These are phyloP conservation scores for Pimephales promelas DNA, from an alignment of 2,113 vertebrate genomes.

Conservation along the genomic window DNA sequence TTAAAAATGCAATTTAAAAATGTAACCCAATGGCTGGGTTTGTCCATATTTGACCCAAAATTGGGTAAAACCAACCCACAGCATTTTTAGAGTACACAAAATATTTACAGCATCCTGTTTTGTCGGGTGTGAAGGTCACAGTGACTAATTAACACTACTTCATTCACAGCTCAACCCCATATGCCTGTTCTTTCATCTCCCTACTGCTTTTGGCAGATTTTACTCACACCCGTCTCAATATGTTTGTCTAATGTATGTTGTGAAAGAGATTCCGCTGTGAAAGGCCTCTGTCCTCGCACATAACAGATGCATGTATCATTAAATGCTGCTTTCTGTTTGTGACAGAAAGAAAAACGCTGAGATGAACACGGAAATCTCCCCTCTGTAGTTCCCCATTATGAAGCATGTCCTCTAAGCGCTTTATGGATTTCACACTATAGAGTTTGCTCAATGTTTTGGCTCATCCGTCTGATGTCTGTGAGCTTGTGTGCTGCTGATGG, in stretches of 20 bases:
- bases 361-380: background rate
- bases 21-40: too few relatives aligned
- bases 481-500: background rate
- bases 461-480: conserved; percentile 1
- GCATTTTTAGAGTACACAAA: too few relatives aligned
- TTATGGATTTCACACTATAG: conserved; percentile 36
- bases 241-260: background rate
- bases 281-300: conserved; percentile 1
- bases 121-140: background rate
- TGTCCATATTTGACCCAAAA: too few relatives aligned
- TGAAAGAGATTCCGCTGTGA: conserved; percentile 2
- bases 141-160: conserved; percentile 33
- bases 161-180: conserved; percentile 18
- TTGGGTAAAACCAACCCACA: too few relatives aligned
- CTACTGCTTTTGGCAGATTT: conserved; percentile 8
- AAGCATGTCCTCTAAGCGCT: conserved; percentile 29
- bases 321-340: background rate
- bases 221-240: conserved; percentile 7
- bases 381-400: background rate
- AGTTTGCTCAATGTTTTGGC: conserved; percentile 13
- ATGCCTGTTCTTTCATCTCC: background rate
- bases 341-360: background rate
- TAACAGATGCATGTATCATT: conserved; percentile 12
- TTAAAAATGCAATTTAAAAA: too few relatives aligned
- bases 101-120: conserved; percentile 11